Base-by-base conservation (phyloP, 2,888 invertebrate genomes). In the Mythimna impura region DNA sequence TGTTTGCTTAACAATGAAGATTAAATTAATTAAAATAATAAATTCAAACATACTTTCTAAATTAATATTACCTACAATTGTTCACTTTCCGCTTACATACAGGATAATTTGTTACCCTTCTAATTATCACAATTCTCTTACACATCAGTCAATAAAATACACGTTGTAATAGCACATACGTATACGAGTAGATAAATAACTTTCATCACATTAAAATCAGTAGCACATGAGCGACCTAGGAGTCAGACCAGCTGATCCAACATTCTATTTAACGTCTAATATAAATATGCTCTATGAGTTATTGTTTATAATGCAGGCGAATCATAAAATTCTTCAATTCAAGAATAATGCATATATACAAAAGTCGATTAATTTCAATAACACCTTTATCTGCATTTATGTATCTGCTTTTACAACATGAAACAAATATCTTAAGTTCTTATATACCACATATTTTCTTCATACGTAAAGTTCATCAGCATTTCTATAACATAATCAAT, bases 61-160 rank as follows among this genome's bases (percentile, higher is more conserved):
- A 80, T 77, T 74, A 78, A 55, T 76, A 83, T 66, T 63, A 75
- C 60, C 66, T 75, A 80, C 83, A 73, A 83, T 84, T 84, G 81
- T 83, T 82, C 82, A 78, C 81, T 81, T 84, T 87, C 80, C 71
- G 69, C 82, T 85, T 84, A 86, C 75, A 85, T 76, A 82, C 84
- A 76, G 83, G 78, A 78, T 72, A 86, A 84, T 85, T 87, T 83
- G 83, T 89, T 84, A 89, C 81, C 88, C 88, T 84, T 84, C 92
- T 93, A 92, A 92, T 90, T 95, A 95, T 94, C 95, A 95, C 95
- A 95, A 91, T 89, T 92, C 89, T 89, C 90, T 90, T 91, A 90
- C 92, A 92, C 93, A 91, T 94, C 95, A 95, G 94, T 95, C 94
- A 80, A 85, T 86, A 86, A 81, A 62, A 78, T 78, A 87, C 90